Percentiles rank a stretch among this genome's conserved stretches.
Conservation (phyloP, 2,797 vertebrate genomes). For the Xenopus petersii region DNA sequence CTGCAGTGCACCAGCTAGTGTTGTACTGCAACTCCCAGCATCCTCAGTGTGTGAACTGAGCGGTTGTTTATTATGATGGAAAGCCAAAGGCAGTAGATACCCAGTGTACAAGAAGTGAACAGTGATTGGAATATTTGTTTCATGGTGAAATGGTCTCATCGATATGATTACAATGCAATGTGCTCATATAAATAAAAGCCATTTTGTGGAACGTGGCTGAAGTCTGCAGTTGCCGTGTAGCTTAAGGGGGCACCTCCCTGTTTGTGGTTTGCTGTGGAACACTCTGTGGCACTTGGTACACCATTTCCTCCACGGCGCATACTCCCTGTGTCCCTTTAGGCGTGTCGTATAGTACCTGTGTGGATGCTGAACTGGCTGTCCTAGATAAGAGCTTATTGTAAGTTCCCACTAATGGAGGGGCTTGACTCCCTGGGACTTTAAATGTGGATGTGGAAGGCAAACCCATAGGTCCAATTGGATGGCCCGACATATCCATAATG, state of each 20-base stretch:
- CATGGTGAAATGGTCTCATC: neutral
- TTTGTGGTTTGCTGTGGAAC: conserved; percentile 62
- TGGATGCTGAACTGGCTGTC: conserved; percentile 76
- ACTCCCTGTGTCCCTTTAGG: conserved; percentile 81
- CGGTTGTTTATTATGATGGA: no score
- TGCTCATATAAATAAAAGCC: conserved; percentile 42
- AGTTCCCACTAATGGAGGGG: conserved; percentile 57
- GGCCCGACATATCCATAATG: conserved; percentile 85
- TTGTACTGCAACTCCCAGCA: no score
- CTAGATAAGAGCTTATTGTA: conserved; percentile 68
- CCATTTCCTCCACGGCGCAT: conserved; percentile 62
- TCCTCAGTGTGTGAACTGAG: no score
- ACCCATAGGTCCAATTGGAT: conserved; percentile 68
- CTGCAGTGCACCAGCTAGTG: no score
- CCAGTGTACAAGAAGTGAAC: neutral
- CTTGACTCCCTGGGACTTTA: conserved; percentile 68
- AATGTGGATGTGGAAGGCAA: conserved; percentile 72
- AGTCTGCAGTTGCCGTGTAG: conserved; percentile 36
- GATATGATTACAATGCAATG: conserved; percentile 20
- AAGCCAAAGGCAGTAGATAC: no score
- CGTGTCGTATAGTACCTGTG: conserved; percentile 79
- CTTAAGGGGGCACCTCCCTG: conserved; percentile 58
- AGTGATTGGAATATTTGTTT: conserved; percentile 22
- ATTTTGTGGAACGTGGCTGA: conserved; percentile 48
- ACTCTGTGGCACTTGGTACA: conserved; percentile 92